These are phyloP conservation scores for Hedychridium roseum DNA, from an alignment of 2,888 invertebrate species.

Conservation along the genomic window DNA sequence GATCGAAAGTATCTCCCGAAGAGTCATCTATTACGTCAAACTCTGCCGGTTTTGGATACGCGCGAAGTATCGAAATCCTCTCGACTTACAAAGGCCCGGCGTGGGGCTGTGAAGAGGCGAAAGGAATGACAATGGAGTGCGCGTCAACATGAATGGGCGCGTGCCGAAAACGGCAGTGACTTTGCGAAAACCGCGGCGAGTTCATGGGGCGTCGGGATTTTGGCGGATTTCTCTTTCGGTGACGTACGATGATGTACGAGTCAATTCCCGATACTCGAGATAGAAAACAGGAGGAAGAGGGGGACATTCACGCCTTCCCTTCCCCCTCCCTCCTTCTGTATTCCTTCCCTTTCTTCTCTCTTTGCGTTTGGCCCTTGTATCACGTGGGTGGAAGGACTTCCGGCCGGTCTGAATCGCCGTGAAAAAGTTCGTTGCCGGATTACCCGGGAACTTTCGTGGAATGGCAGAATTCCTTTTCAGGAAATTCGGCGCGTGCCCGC, in stretches of 20 bases:
- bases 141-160: slow-evolving; percentile 24
- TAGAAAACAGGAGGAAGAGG: too few species aligned
- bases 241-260: slow-evolving; percentile 36
- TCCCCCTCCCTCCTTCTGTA: background rate
- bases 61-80: too few species aligned
- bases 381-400: slow-evolving; percentile 21
- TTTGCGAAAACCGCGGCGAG: slow-evolving; percentile 19
- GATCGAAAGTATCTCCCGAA: too few species aligned
- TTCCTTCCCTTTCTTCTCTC: too few species aligned
- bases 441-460: slow-evolving; percentile 15
- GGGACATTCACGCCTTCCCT: too few species aligned
- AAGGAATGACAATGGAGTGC: too few species aligned
- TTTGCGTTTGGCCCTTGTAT: too few species aligned
- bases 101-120: too few species aligned
- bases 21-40: too few species aligned
- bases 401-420: slow-evolving; percentile 17
- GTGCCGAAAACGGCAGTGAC: slow-evolving; percentile 32
- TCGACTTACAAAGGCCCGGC: too few species aligned
- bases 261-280: slow-evolving; percentile 4
- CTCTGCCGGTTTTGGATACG: too few species aligned
- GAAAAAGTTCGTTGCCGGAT: slow-evolving; percentile 12
- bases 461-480: slow-evolving; percentile 24
- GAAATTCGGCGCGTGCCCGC: slow-evolving; percentile 27
- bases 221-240: slow-evolving; percentile 7
- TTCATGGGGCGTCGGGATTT: background rate